Base-by-base conservation (phyloP, 2,113 vertebrate species). In the Euleptes europaea region DNA sequence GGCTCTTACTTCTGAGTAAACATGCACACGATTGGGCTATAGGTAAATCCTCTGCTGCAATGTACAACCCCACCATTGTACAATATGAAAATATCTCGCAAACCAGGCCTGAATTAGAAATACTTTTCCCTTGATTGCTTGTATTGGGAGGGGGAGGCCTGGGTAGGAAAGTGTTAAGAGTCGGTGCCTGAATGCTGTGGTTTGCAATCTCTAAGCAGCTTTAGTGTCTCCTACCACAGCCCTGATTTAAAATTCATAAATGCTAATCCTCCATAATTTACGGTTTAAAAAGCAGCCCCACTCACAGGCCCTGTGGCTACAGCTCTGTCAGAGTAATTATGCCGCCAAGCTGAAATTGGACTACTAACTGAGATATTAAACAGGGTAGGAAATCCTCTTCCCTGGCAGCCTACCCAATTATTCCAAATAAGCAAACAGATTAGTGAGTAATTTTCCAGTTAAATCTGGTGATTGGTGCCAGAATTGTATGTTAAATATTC, bases 181-280 rank as follows among this genome's bases (percentile, higher is more conserved):
- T 92, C 95, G 94, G 94, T 95, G 97, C 97, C 97, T 96, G 97
- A 97, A 98, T 97, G 97, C 97, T 95, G 96, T 96, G 96, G 96
- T 98, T 97, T 98, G 97, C 97, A 97, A 97, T 97, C 97, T 96
- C 97, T 99, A 99, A 99, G 98, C 98, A 98, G 99, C 98, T 99
- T 99, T 99, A 98, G 98, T 97, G 98, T 98, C 98, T 99, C 97
- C 98, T 97, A 98, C 98, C 98, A 98, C 97, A 97, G 97, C 96
- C 98, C 98, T 98, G 98, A 98, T 99, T 99, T 99, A 99, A 99
- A 99, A 99, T 99, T 99, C 99, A 99, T 99, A 99, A 99, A 99
- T 99, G 99, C 98, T 99, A 99, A 99, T 99, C 99, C 98, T 98
- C 98, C 98, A 99, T 99, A 99, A 99, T 99, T 99, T 99, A 99